phyloP scores from a whole-genome alignment of 1,140 invertebrate species.

The Drepana arcuata region DNA sequence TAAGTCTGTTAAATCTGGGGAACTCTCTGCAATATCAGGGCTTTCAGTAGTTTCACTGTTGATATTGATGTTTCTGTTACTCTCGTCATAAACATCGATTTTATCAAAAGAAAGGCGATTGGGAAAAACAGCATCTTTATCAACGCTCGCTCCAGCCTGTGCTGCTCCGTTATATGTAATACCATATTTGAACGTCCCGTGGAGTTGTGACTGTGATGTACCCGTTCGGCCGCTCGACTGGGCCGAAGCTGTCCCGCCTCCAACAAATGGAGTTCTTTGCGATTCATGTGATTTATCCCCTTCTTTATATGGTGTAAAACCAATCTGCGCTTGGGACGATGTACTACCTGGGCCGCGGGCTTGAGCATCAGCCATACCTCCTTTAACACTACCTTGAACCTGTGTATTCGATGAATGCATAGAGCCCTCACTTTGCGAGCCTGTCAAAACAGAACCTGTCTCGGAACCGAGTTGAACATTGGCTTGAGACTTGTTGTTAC shows the following conservation, averaged over 20 bases:
- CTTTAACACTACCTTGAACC: slow-evolving; percentile 83
- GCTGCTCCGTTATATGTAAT: slow-evolving; percentile 86
- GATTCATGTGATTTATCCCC: slow-evolving; percentile 63
- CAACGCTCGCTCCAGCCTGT: slow-evolving; percentile 82
- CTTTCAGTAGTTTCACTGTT: slow-evolving; percentile 53
- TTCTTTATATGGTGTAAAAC: slow-evolving; percentile 82
- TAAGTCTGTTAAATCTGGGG: slow-evolving; percentile 5
- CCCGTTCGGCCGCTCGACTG: slow-evolving; percentile 81
- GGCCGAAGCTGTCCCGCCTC: slow-evolving; percentile 83
- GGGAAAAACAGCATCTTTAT: slow-evolving; percentile 59
- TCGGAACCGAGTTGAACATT: slow-evolving; percentile 82
- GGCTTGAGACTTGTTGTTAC: slow-evolving; percentile 82
- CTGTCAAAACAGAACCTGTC: slow-evolving; percentile 80
- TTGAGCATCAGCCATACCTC: slow-evolving; percentile 87
- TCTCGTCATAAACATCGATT: slow-evolving; percentile 60
- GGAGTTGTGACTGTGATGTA: slow-evolving; percentile 85
- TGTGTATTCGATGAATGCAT: slow-evolving; percentile 83
- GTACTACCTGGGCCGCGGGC: slow-evolving; percentile 86
- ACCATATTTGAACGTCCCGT: slow-evolving; percentile 83
- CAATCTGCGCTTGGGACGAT: slow-evolving; percentile 88
- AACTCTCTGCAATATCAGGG: slow-evolving; percentile 7
- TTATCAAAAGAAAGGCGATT: slow-evolving; percentile 54
- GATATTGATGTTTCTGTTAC: slow-evolving; percentile 59
- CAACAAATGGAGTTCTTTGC: slow-evolving; percentile 74
- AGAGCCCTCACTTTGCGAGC: slow-evolving; percentile 81